These are phyloP conservation scores for Tethea ocularis DNA, from an alignment of 2,888 invertebrate genomes.

Conservation along the genomic window DNA sequence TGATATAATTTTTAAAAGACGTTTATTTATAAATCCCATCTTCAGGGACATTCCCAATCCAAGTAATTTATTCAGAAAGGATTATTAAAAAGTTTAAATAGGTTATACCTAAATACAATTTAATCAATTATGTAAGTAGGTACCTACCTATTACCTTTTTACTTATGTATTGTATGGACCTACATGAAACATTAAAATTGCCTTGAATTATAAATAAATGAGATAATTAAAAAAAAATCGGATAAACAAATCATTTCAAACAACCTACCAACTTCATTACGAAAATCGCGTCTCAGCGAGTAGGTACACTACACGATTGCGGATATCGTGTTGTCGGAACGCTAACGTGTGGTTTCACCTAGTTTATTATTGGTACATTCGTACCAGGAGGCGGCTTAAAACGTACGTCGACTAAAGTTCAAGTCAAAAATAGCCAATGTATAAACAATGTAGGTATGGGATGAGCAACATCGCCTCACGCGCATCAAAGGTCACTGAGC, in stretches of 20 bases:
- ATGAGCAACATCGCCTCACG: slow-evolving; percentile 1
- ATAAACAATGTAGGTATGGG: slow-evolving; percentile 30
- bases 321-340: slow-evolving; percentile 1
- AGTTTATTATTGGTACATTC: not conserved
- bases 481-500: slow-evolving; percentile 7
- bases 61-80: too few relatives aligned
- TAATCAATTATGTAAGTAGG: too few relatives aligned
- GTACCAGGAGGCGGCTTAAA: not conserved
- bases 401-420: slow-evolving; percentile 21
- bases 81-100: too few relatives aligned
- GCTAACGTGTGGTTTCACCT: slow-evolving; percentile 6
- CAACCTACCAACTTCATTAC: not conserved
- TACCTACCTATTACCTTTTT: too few relatives aligned
- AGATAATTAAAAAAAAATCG: not conserved
- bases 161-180: too few relatives aligned
- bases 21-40: too few relatives aligned
- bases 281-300: not conserved
- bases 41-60: too few relatives aligned
- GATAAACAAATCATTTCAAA: too few relatives aligned
- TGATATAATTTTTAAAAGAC: too few relatives aligned
- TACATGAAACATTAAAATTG: too few relatives aligned
- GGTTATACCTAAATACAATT: too few relatives aligned
- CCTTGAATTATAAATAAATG: too few relatives aligned
- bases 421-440: slow-evolving; percentile 35
- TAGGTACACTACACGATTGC: not conserved